Percentiles rank a stretch among this genome's conserved stretches.
Evolutionary conservation across 2,797 vertebrate species (phyloP).

Genomic region (Octomys mimax): DNA sequence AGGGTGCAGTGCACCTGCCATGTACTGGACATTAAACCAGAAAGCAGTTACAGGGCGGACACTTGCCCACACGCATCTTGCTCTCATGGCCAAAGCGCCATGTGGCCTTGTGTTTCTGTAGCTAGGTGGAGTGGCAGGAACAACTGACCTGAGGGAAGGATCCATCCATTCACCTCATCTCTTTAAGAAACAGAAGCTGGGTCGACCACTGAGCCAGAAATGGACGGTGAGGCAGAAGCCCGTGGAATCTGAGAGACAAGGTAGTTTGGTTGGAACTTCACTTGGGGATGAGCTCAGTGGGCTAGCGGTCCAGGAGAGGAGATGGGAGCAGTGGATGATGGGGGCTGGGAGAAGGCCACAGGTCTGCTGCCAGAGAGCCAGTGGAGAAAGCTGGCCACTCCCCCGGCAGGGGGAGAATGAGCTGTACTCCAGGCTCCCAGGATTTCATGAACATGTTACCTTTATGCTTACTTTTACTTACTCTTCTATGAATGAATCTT

Average conservation of each 20-base stretch:
- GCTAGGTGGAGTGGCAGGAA: not conserved
- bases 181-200: not conserved
- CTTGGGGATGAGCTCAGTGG: not conserved
- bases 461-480: not conserved
- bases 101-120: not conserved
- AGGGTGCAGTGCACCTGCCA: not conserved
- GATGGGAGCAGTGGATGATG: too few species aligned
- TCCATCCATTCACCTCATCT: not conserved
- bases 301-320: not conserved
- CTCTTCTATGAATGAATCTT: not conserved
- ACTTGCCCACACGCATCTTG: not conserved
- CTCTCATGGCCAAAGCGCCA: rapidly evolving
- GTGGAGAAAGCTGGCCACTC: not conserved
- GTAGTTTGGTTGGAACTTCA: not conserved
- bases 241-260: not conserved
- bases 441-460: not conserved
- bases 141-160: too few species aligned
- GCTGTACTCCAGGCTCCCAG: not conserved
- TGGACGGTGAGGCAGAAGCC: not conserved
- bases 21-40: not conserved
- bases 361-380: not conserved
- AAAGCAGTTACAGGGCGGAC: not conserved
- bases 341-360: not conserved
- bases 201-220: too few species aligned
- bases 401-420: too few species aligned